phyloP scores from a whole-genome alignment of 1,140 invertebrate genomes.

The Sycophaga agraensis region DNA sequence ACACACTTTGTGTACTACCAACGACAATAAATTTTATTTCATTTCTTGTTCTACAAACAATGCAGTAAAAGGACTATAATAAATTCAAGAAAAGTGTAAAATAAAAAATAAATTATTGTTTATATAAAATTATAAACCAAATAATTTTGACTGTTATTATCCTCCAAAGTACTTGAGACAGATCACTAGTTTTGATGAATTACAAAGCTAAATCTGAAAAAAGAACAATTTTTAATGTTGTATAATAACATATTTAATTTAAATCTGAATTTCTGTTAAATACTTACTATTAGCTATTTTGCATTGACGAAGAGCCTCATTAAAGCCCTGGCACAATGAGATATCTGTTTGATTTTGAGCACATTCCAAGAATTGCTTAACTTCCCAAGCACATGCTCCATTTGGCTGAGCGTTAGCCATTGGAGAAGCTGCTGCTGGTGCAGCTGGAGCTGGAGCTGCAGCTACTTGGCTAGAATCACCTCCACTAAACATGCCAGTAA shows the following conservation, averaged over 20 bases:
- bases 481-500: slow-evolving; percentile 83
- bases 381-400: slow-evolving; percentile 83
- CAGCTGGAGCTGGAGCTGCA: slow-evolving; percentile 52
- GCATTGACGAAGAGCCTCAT: slow-evolving; percentile 90
- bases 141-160: slow-evolving; percentile 7
- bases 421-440: slow-evolving; percentile 43
- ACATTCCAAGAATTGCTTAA: slow-evolving; percentile 87
- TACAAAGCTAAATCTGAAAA: slow-evolving; percentile 20
- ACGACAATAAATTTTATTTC: slow-evolving; percentile 24
- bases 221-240: too few species aligned
- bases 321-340: slow-evolving; percentile 87
- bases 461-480: slow-evolving; percentile 62
- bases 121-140: slow-evolving; percentile 27
- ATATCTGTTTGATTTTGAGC: slow-evolving; percentile 83
- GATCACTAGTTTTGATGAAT: neutral
- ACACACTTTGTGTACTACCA: slow-evolving; percentile 3
- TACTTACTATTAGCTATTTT: slow-evolving; percentile 62
- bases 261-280: too few species aligned
- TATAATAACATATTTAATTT: too few species aligned
- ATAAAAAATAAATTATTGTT: slow-evolving; percentile 19
- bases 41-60: slow-evolving; percentile 12
- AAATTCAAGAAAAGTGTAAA: slow-evolving; percentile 6
- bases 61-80: neutral
- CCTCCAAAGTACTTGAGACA: neutral
- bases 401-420: slow-evolving; percentile 55